Evolutionary conservation across 2,888 invertebrate genomes (phyloP), one percentile per base, ranked within the genome.

Genomic region (Hemaris fuciformis): DNA sequence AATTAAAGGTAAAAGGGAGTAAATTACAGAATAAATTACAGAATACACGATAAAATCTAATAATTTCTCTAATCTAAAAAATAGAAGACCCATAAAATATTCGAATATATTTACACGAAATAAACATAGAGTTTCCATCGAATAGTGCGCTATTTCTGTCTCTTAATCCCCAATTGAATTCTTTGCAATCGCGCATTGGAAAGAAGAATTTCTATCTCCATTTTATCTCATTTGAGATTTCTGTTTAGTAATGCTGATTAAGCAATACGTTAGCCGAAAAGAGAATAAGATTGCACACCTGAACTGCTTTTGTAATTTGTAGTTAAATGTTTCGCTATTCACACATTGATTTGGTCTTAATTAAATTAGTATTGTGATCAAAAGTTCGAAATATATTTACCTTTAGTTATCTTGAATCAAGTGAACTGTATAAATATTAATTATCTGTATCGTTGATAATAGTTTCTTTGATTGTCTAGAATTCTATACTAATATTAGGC

Each of bases 301-400:
- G 81, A 72, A 65, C 68, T 68, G 71, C 67, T 70, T 67, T 64
- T 70, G 71, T 82, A 83, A 84, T 85, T 84, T 82, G 69, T 81
- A 84, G 83, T 85, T 83, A 82, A 79, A 80, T 79, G 79, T 77
- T 76, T 79, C 74, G 72, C 72, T 75, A 74, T 76, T 73, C 64
- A 66, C 69, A 66, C 31, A 8, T 53, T 31, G 18, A 18, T 15
- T 53, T 53, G 10, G 23, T 46, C 53, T 53, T 31, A 18, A 53
- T 31, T 53, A 31, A 53, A 53, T 18, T 53, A 8, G 27, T 48
- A 1, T 1, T 38, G 38, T n/a, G 27, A 31, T 18, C 18, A 53
- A 53, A 27, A 27, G 27, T 27, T 53, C 15, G 18, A 27, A 53
- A 10, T 53, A n/a, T 5, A 23, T 18, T 15, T 53, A 31, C 4